Conservation (phyloP, 2,888 invertebrate species). For the Megalurothrips usitatus region DNA sequence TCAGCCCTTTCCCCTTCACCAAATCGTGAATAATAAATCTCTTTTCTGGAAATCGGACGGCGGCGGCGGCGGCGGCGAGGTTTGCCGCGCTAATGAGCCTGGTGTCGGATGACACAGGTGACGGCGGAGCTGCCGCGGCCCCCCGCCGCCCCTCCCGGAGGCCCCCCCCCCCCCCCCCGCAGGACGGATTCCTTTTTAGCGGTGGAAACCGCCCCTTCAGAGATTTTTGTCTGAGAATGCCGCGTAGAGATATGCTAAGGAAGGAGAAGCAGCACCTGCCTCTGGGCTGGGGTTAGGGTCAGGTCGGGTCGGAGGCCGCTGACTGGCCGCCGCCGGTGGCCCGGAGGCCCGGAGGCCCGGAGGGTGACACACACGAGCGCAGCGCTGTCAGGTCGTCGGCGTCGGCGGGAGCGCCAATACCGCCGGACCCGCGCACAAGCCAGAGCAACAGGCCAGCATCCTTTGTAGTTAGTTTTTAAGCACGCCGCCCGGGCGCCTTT, state of each 20-base stretch:
- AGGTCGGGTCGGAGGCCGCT: too few species aligned
- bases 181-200: not conserved
- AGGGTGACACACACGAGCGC: not conserved
- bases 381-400: not conserved
- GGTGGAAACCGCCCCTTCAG: too few species aligned
- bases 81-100: not conserved
- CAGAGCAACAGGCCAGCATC: not conserved
- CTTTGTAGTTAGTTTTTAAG: too few species aligned
- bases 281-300: too few species aligned
- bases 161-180: too few species aligned
- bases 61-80: too few species aligned
- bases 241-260: not conserved
- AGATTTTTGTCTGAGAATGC: conserved; percentile 11
- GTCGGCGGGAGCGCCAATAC: not conserved
- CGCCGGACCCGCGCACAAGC: not conserved
- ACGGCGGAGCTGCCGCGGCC: not conserved
- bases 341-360: not conserved
- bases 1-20: too few species aligned
- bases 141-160: not conserved
- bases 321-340: not conserved
- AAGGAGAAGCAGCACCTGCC: not conserved
- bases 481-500: too few species aligned
- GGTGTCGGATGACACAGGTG: not conserved
- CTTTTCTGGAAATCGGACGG: not conserved
- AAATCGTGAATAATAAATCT: too few species aligned